A percentile compares a stretch with the other conserved stretches of the same genome.
Conservation (phyloP, 2,113 vertebrate species). For the Anoura caudifer region DNA sequence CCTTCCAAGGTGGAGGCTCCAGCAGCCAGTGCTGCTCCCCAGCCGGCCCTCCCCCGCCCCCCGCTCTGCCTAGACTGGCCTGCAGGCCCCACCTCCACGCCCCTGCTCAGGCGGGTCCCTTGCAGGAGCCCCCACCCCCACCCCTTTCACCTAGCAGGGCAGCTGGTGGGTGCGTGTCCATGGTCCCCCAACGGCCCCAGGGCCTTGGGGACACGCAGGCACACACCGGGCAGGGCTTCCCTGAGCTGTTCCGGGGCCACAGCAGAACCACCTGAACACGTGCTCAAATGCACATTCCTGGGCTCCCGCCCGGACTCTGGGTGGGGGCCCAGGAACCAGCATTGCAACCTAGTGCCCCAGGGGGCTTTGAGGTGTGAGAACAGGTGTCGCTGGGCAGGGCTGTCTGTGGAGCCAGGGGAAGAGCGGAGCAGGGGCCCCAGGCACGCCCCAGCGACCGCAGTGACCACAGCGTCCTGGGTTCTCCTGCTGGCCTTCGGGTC, state of each 20-base stretch:
- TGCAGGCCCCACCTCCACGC: accelerated
- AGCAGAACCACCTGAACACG: accelerated
- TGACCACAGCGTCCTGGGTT: background rate
- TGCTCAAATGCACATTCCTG: too few relatives aligned
- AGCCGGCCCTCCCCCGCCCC: background rate
- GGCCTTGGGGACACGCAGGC: background rate
- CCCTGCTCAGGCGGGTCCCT: background rate
- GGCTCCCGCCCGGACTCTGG: background rate
- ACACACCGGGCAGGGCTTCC: accelerated
- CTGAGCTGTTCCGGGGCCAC: background rate
- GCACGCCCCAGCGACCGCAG: background rate
- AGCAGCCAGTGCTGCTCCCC: accelerated
- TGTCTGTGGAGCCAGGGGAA: background rate
- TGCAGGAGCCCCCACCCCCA: background rate
- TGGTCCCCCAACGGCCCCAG: accelerated
- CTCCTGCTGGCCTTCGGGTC: background rate
- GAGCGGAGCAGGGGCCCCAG: background rate
- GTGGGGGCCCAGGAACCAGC: background rate
- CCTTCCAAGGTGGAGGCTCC: background rate
- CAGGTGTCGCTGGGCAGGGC: background rate
- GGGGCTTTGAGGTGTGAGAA: background rate
- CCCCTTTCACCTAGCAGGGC: background rate
- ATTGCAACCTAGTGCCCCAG: background rate
- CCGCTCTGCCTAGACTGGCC: background rate
- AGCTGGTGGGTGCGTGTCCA: accelerated